These are phyloP conservation scores for Brenthis daphne DNA, from an alignment of 2,888 invertebrate species.

Conservation along the genomic window DNA sequence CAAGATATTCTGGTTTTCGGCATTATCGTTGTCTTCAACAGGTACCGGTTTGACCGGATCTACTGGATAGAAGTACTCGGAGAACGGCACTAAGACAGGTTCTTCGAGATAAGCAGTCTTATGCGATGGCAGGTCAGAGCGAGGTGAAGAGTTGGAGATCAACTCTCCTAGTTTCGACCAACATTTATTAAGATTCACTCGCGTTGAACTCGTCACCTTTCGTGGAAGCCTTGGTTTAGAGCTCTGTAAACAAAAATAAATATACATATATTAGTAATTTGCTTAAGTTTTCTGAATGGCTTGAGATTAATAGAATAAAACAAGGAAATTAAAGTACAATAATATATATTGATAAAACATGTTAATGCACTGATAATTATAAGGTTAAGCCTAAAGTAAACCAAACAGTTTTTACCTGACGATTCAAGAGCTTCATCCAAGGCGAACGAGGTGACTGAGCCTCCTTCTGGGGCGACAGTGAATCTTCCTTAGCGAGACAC, in stretches of 20 bases:
- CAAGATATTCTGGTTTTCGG: constrained; percentile 73
- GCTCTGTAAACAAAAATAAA: constrained; percentile 71
- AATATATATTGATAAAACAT: not conserved
- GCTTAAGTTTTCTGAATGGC: too few relatives aligned
- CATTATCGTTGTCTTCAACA: constrained; percentile 71
- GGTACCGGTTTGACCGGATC: constrained; percentile 71
- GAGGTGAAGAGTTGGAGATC: constrained; percentile 72
- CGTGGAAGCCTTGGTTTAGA: constrained; percentile 82
- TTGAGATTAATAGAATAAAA: too few relatives aligned
- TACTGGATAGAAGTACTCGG: constrained; percentile 69
- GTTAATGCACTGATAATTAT: not conserved
- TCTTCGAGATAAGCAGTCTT: constrained; percentile 74
- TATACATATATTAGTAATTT: too few relatives aligned
- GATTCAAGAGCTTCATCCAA: constrained; percentile 80
- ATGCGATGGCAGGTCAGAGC: constrained; percentile 74
- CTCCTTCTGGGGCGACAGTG: constrained; percentile 71
- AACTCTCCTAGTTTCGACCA: constrained; percentile 84
- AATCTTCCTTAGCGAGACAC: constrained; percentile 80
- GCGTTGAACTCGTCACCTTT: constrained; percentile 79
- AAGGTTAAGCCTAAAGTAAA: not conserved
- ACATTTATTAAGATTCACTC: constrained; percentile 85
- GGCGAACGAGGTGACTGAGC: constrained; percentile 77
- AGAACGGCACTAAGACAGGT: constrained; percentile 69
- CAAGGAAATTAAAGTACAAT: too few relatives aligned
- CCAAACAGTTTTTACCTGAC: constrained; percentile 77